Percentiles rank a stretch among this genome's conserved stretches.
Evolutionary conservation across 2,888 invertebrate genomes (phyloP).

Genomic region (Polylopha cassiicola): DNA sequence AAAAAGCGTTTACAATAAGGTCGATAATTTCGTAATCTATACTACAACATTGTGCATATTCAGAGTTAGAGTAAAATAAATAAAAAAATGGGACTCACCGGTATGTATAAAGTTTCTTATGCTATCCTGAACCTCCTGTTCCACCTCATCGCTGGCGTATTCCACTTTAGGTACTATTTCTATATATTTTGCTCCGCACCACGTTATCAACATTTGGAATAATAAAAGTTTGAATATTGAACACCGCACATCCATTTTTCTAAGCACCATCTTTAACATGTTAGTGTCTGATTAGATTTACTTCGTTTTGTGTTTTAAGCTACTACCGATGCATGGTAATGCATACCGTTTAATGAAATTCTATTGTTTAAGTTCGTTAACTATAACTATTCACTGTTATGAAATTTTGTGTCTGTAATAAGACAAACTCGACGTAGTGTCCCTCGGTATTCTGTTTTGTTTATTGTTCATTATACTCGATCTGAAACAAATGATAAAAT

Average conservation of each 20-base stretch:
- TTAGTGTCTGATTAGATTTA: conserved; percentile 10
- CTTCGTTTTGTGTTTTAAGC: conserved; percentile 29
- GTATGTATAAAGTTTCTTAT: conserved; percentile 63
- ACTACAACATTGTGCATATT: neutral
- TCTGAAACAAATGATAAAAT: conserved; percentile 52
- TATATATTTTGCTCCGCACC: conserved; percentile 62
- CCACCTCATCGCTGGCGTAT: conserved; percentile 32
- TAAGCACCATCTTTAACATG: conserved; percentile 35
- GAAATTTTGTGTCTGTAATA: conserved; percentile 66
- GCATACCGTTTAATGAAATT: too few species aligned
- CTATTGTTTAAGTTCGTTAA: too few species aligned
- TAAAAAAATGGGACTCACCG: conserved; percentile 45
- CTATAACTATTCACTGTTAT: conserved; percentile 27
- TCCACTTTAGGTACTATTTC: conserved; percentile 36
- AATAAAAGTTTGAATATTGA: conserved; percentile 63
- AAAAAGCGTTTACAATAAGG: too few species aligned
- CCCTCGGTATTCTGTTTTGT: conserved; percentile 48
- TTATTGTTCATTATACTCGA: conserved; percentile 64
- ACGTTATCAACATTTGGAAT: conserved; percentile 63
- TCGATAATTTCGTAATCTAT: too few species aligned
- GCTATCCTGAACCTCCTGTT: conserved; percentile 53
- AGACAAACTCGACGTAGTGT: conserved; percentile 55
- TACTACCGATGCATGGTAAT: conserved; percentile 29
- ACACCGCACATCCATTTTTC: conserved; percentile 67
- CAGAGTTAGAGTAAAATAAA: conserved; percentile 8